Conservation (phyloP, 2,797 vertebrate genomes). For the Leuciscus waleckii region DNA sequence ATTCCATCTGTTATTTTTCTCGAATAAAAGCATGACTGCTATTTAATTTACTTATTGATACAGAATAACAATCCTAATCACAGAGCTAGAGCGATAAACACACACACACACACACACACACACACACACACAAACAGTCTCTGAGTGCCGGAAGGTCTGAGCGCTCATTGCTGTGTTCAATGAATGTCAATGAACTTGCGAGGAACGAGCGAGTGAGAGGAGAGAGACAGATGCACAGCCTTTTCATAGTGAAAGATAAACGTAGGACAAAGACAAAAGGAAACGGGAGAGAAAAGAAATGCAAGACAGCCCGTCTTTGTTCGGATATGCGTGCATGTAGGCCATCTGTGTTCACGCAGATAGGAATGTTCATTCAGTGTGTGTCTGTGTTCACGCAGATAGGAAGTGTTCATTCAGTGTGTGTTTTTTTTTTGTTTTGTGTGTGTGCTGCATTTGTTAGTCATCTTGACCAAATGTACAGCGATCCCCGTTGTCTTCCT, state of each 20-base stretch:
- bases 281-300: slow-evolving; percentile 44
- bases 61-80: slow-evolving; percentile 30
- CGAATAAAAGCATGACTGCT: slow-evolving; percentile 27
- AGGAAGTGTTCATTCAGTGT: slow-evolving; percentile 43
- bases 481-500: slow-evolving; percentile 22
- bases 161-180: slow-evolving; percentile 60
- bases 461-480: slow-evolving; percentile 31
- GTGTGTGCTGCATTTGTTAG: slow-evolving; percentile 18
- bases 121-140: slow-evolving; percentile 40
- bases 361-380: slow-evolving; percentile 40
- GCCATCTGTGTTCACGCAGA: slow-evolving; percentile 41
- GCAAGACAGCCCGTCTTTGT: slow-evolving; percentile 47
- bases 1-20: slow-evolving; percentile 41
- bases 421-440: background rate
- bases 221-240: slow-evolving; percentile 50
- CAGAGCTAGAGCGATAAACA: slow-evolving; percentile 28
- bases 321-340: slow-evolving; percentile 24
- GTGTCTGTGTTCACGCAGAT: slow-evolving; percentile 4
- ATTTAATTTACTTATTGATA: slow-evolving; percentile 50
- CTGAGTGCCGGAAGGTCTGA: slow-evolving; percentile 61
- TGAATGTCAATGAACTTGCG: slow-evolving; percentile 67
- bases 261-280: slow-evolving; percentile 56
- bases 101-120: slow-evolving; percentile 31
- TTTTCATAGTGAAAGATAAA: slow-evolving; percentile 56
- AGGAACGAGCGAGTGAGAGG: slow-evolving; percentile 38